These are phyloP conservation scores for Meleagris gallopavo DNA, from an alignment of 2,113 vertebrate genomes.

Conservation along the genomic window DNA sequence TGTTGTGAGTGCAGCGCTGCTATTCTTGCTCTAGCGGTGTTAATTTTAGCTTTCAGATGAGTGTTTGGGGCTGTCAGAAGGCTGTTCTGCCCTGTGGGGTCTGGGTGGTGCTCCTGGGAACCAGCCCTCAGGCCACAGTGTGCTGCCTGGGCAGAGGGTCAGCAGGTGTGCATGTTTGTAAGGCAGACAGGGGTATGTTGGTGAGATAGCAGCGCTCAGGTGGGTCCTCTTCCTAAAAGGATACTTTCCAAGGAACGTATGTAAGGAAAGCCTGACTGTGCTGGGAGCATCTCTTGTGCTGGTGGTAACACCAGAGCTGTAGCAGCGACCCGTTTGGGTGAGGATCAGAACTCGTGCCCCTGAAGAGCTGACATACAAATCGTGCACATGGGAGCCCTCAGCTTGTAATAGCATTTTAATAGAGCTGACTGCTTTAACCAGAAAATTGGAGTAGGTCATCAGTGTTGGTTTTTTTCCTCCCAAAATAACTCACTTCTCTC, in stretches of 20 bases:
- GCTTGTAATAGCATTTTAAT: neutral
- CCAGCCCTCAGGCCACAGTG: neutral
- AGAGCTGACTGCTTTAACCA: neutral
- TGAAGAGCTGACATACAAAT: neutral
- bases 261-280: neutral
- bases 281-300: neutral
- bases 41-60: fast-evolving
- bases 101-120: no score
- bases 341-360: neutral
- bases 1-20: fast-evolving
- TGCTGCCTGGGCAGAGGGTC: neutral
- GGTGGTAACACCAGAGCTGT: neutral
- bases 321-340: neutral
- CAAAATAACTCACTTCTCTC: neutral
- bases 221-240: neutral
- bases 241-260: neutral
- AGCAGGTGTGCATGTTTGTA: neutral
- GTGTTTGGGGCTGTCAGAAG: neutral
- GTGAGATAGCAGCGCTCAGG: neutral
- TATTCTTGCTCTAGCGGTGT: neutral
- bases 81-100: neutral
- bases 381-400: neutral
- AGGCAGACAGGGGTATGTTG: neutral
- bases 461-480: neutral
- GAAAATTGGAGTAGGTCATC: neutral